A percentile compares a stretch with the other conserved stretches of the same genome.
These are phyloP conservation scores for Orycteropus afer DNA, from an alignment of 2,113 vertebrate species.

Conservation along the genomic window DNA sequence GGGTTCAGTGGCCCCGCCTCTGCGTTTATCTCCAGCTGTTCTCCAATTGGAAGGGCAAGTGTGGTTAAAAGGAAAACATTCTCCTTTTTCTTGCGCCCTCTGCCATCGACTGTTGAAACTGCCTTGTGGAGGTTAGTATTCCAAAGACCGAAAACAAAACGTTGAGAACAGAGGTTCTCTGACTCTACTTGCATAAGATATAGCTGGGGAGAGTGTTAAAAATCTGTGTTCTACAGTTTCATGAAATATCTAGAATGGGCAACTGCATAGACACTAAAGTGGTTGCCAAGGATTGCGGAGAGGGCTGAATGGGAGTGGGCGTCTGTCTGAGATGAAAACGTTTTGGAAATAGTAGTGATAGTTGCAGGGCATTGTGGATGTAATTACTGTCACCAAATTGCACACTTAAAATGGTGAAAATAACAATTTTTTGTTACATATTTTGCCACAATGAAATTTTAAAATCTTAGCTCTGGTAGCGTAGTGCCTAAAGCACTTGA, in stretches of 20 bases:
- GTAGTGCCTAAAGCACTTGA: too few species aligned
- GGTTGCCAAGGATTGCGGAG: background rate
- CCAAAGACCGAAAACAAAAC: background rate
- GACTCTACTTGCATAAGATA: background rate
- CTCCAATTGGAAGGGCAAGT: background rate
- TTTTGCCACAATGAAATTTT: too few species aligned
- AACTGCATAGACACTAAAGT: background rate
- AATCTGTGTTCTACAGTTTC: background rate
- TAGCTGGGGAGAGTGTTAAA: background rate
- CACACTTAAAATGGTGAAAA: too few species aligned
- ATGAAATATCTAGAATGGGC: background rate
- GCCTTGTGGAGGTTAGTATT: background rate
- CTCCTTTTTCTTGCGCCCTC: slow-evolving; percentile 61
- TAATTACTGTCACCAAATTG: too few species aligned
- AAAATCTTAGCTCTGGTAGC: too few species aligned
- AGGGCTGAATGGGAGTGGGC: background rate
- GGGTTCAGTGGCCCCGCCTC: slow-evolving; percentile 4
- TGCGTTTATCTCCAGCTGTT: fast-evolving
- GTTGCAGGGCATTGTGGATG: too few species aligned
- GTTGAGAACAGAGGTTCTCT: too few species aligned
- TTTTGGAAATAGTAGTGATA: background rate
- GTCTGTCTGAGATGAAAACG: background rate
- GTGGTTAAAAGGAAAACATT: background rate
- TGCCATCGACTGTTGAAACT: slow-evolving; percentile 23
- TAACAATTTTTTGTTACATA: too few species aligned